phyloP scores from a whole-genome alignment of 2,797 vertebrate species.

The Periparus ater region DNA sequence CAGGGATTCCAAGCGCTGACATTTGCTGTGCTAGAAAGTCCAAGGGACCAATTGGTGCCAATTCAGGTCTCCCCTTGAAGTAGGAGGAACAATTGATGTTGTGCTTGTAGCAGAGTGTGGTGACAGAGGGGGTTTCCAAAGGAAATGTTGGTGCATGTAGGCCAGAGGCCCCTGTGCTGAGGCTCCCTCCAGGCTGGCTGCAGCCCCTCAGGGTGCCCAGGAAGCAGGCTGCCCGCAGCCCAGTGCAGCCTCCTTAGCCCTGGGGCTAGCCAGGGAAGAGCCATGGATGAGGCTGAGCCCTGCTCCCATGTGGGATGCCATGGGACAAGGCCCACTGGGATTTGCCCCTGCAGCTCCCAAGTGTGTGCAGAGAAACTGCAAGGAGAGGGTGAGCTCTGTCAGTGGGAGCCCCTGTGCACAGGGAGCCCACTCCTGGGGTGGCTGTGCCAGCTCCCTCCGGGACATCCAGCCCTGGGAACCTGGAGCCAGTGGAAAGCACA shows the following conservation, averaged over 20 bases:
- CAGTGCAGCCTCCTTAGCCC: neutral
- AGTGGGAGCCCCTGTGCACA: neutral
- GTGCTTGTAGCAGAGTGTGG: neutral
- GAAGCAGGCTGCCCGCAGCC: neutral
- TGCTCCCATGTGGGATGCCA: neutral
- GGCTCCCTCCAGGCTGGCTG: neutral
- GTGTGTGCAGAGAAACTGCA: neutral
- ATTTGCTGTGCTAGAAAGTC: neutral
- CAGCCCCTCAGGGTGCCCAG: neutral
- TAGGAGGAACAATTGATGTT: accelerated
- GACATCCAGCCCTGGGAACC: neutral
- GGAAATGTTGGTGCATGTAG: accelerated
- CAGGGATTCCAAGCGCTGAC: accelerated
- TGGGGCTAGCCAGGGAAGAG: neutral
- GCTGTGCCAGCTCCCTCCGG: neutral
- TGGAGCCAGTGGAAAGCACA: too few species aligned
- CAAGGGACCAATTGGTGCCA: neutral
- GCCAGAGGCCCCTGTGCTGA: neutral
- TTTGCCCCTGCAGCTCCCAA: too few species aligned
- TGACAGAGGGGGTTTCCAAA: neutral
- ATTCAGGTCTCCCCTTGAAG: neutral
- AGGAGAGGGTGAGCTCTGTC: neutral
- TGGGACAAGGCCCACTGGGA: neutral
- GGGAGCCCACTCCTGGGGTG: too few species aligned
- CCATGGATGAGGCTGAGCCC: neutral